Percentiles rank a stretch among this genome's conserved stretches.
These are phyloP conservation scores for Ciconia nigra DNA, from an alignment of 2,797 vertebrate genomes.

Conservation along the genomic window DNA sequence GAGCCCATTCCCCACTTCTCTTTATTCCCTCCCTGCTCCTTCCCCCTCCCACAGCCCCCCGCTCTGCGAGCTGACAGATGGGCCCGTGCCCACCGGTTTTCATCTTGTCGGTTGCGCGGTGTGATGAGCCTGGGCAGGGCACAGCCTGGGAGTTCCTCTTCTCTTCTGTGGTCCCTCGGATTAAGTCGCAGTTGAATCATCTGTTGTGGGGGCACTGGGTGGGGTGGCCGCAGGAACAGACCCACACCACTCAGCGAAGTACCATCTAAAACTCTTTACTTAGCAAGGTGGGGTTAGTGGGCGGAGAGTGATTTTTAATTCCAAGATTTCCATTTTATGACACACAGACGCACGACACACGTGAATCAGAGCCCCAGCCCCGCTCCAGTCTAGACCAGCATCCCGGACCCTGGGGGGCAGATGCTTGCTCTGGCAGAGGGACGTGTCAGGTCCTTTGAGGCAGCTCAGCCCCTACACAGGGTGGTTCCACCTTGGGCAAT, in stretches of 20 bases:
- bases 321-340: neutral
- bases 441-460: neutral
- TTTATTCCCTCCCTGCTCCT: neutral
- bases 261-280: neutral
- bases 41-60: neutral
- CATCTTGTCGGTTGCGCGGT: accelerated
- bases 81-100: neutral
- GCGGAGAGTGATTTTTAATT: neutral
- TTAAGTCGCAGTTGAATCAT: neutral
- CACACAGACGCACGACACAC: accelerated
- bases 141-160: neutral
- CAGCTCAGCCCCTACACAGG: neutral
- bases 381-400: neutral
- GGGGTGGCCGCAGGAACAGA: neutral
- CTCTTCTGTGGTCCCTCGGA: neutral
- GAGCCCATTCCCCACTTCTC: neutral
- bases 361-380: neutral
- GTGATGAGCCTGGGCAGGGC: neutral
- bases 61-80: neutral
- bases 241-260: accelerated
- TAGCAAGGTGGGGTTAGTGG: neutral
- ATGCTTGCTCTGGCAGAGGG: neutral
- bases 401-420: accelerated
- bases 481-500: neutral
- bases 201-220: neutral